These are phyloP conservation scores for Centropyge bicolor DNA, from an alignment of 2,797 vertebrate species.

Conservation along the genomic window DNA sequence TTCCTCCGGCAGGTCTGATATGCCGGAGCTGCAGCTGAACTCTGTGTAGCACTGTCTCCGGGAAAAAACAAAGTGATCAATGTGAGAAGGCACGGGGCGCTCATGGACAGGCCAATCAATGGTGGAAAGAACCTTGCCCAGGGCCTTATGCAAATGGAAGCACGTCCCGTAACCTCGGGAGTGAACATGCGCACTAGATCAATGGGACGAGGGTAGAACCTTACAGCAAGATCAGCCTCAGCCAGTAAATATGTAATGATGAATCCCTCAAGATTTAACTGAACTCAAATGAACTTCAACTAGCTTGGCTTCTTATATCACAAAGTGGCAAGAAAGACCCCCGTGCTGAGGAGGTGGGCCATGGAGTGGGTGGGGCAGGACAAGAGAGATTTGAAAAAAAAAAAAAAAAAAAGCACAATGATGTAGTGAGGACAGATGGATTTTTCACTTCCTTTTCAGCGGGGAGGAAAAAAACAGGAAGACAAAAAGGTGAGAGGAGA, in stretches of 20 bases:
- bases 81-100: constrained; percentile 95
- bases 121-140: constrained; percentile 99
- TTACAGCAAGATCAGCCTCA: constrained; percentile 95
- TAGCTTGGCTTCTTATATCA: constrained; percentile 72
- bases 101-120: constrained; percentile 99
- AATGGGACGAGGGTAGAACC: constrained; percentile 94
- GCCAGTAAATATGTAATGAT: constrained; percentile 98
- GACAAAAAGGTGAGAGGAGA: constrained; percentile 66
- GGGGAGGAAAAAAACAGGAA: constrained; percentile 23
- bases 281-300: constrained; percentile 91
- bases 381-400: constrained; percentile 27
- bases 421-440: constrained; percentile 59
- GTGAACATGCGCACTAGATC: constrained; percentile 98
- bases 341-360: constrained; percentile 47
- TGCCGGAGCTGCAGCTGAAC: constrained; percentile 91
- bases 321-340: constrained; percentile 66
- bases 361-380: constrained; percentile 39
- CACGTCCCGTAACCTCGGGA: constrained; percentile 95
- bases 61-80: constrained; percentile 98
- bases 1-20: constrained; percentile 84
- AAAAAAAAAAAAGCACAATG: constrained; percentile 43
- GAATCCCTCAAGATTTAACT: constrained; percentile 88
- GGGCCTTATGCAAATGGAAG: constrained; percentile 99
- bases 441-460: constrained; percentile 62
- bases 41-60: constrained; percentile 93